phyloP scores from a whole-genome alignment of 2,888 invertebrate species.

The Rotaria magnacalcarata region DNA sequence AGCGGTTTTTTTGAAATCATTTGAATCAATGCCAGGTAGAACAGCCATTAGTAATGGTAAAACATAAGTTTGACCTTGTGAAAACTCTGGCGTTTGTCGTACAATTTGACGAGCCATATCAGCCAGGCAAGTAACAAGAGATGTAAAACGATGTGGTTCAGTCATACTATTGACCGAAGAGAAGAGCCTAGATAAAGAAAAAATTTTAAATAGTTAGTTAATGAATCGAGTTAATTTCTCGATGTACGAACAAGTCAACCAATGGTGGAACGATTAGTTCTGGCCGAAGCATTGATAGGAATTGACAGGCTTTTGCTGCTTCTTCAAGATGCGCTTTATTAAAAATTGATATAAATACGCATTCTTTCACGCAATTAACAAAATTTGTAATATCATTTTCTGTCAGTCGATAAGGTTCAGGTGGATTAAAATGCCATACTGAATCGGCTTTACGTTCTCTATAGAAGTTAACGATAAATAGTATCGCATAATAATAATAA shows the following conservation, averaged over 20 bases:
- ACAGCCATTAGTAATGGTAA: constrained; percentile 74
- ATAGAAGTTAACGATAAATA: constrained; percentile 31
- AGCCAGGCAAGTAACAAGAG: constrained; percentile 60
- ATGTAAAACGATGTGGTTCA: constrained; percentile 71
- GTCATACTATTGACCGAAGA: constrained; percentile 71
- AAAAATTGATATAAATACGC: constrained; percentile 74
- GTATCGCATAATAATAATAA: background rate
- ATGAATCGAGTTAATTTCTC: no score
- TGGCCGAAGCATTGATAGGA: constrained; percentile 74
- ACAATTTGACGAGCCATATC: constrained; percentile 59
- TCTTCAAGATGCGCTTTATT: constrained; percentile 67
- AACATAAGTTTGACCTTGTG: constrained; percentile 72
- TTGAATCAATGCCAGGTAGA: constrained; percentile 82
- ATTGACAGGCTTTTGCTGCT: constrained; percentile 69
- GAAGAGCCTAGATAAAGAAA: background rate
- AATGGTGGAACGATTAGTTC: constrained; percentile 76
- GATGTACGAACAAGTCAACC: constrained; percentile 66
- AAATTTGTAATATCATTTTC: constrained; percentile 77
- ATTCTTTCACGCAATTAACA: constrained; percentile 70
- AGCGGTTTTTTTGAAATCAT: constrained; percentile 68
- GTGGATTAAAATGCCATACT: constrained; percentile 67
- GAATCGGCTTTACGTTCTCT: constrained; percentile 55
- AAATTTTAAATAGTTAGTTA: no score
- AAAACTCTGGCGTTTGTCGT: constrained; percentile 62
- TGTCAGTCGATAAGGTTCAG: constrained; percentile 68